Percentiles rank a stretch among this genome's conserved stretches.
These are phyloP conservation scores for Discoglossus pictus DNA, from an alignment of 2,797 vertebrate species.

Conservation along the genomic window DNA sequence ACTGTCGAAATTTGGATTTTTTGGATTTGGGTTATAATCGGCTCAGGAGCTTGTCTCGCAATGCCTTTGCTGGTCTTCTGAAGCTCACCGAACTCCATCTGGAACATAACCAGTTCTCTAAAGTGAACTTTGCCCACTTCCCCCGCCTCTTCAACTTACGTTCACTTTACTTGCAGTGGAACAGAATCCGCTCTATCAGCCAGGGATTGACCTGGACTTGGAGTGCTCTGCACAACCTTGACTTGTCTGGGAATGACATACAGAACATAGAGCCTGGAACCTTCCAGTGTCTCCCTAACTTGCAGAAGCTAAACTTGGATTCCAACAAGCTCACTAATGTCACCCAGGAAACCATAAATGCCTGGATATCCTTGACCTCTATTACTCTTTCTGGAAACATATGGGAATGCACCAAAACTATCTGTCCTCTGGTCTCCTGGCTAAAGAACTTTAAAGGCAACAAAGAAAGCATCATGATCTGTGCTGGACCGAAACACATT, in stretches of 20 bases:
- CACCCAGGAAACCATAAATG: constrained; percentile 87
- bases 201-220: constrained; percentile 95
- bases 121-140: constrained; percentile 95
- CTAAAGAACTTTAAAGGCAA: constrained; percentile 93
- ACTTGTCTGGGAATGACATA: constrained; percentile 94
- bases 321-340: constrained; percentile 96
- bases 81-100: constrained; percentile 93
- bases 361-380: constrained; percentile 93
- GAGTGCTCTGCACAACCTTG: constrained; percentile 96
- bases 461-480: constrained; percentile 92
- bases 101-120: constrained; percentile 98
- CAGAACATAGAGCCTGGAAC: constrained; percentile 83
- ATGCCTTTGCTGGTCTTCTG: constrained; percentile 92
- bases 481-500: constrained; percentile 88
- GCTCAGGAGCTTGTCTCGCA: constrained; percentile 89
- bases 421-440: constrained; percentile 91
- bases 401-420: constrained; percentile 92
- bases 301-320: constrained; percentile 94
- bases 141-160: constrained; percentile 92
- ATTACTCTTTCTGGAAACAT: constrained; percentile 93
- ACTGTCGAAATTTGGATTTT: constrained; percentile 95
- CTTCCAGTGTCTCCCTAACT: constrained; percentile 92
- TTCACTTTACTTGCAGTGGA: constrained; percentile 95
- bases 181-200: constrained; percentile 86
- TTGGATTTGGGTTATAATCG: constrained; percentile 95